These are phyloP conservation scores for Eupithecia subfuscata DNA, from an alignment of 2,888 invertebrate species.

Conservation along the genomic window DNA sequence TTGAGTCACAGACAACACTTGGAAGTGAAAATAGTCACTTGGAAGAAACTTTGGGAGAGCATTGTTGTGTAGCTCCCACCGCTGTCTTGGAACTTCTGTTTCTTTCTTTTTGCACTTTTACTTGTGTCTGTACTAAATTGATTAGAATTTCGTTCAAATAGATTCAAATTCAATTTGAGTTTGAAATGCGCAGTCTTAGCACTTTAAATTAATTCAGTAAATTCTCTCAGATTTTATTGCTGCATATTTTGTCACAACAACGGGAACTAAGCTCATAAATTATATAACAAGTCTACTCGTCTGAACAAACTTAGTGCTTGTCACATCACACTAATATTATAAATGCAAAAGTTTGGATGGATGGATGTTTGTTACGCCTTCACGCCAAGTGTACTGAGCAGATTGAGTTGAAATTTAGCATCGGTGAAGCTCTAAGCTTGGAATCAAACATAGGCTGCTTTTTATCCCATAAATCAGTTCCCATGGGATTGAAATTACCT, in stretches of 20 bases:
- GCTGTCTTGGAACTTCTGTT: constrained; percentile 40
- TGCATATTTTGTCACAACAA: background rate
- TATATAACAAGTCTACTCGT: background rate
- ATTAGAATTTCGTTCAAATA: constrained; percentile 31
- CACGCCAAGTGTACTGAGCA: too few relatives aligned
- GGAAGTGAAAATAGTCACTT: constrained; percentile 31
- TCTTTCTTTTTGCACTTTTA: constrained; percentile 36
- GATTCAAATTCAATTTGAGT: background rate
- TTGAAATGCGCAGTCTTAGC: constrained; percentile 16
- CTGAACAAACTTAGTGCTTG: too few relatives aligned
- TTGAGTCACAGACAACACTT: constrained; percentile 27
- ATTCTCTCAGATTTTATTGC: background rate
- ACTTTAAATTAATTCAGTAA: background rate
- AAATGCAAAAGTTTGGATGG: too few relatives aligned
- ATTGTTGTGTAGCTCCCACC: constrained; percentile 48
- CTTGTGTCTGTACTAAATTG: constrained; percentile 20
- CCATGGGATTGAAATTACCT: too few relatives aligned
- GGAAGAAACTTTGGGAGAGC: constrained; percentile 43
- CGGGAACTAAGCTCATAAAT: background rate
- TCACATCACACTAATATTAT: too few relatives aligned
- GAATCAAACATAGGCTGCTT: too few relatives aligned
- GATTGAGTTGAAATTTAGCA: too few relatives aligned
- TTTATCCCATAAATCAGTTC: too few relatives aligned
- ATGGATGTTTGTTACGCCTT: too few relatives aligned
- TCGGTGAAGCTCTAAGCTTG: too few relatives aligned